phyloP scores from a whole-genome alignment of 2,797 vertebrate species.

The Avahi laniger region DNA sequence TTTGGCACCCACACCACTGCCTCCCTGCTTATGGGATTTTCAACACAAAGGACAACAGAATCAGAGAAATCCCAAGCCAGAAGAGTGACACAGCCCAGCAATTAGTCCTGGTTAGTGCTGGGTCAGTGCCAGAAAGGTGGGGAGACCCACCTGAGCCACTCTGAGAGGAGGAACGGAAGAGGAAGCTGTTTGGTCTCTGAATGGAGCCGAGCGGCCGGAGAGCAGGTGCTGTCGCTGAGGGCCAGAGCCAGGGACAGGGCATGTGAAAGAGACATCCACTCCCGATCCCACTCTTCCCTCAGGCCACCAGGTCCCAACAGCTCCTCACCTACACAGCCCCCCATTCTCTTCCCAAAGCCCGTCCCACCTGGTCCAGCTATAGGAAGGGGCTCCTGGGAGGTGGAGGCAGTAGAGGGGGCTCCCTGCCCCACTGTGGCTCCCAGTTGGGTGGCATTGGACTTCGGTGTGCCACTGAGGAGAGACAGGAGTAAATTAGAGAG shows the following conservation, averaged over 20 bases:
- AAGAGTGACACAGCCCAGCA: neutral
- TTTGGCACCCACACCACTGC: neutral
- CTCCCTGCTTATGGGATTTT: neutral
- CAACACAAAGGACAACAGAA: slow-evolving; percentile 15
- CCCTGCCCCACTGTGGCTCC: slow-evolving; percentile 50
- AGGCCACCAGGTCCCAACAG: neutral
- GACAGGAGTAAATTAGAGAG: slow-evolving; percentile 68
- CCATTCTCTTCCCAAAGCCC: neutral
- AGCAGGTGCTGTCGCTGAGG: slow-evolving; percentile 57
- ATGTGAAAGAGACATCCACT: neutral
- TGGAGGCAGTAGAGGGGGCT: neutral
- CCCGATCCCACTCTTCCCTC: neutral
- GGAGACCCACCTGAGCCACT: slow-evolving; percentile 80
- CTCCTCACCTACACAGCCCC: neutral
- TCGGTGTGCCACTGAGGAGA: slow-evolving; percentile 85
- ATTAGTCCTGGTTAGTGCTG: neutral
- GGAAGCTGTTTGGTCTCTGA: slow-evolving; percentile 92
- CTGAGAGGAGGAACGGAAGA: slow-evolving; percentile 90
- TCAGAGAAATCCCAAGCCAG: neutral
- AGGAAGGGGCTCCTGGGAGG: slow-evolving; percentile 33
- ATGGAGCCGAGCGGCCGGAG: slow-evolving; percentile 79
- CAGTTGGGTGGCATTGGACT: slow-evolving; percentile 72
- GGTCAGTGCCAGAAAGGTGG: neutral
- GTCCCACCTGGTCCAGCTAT: slow-evolving; percentile 67
- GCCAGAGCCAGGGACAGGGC: slow-evolving; percentile 68